These are phyloP conservation scores for Grapholita molesta DNA, from an alignment of 1,140 invertebrate genomes.

Conservation along the genomic window DNA sequence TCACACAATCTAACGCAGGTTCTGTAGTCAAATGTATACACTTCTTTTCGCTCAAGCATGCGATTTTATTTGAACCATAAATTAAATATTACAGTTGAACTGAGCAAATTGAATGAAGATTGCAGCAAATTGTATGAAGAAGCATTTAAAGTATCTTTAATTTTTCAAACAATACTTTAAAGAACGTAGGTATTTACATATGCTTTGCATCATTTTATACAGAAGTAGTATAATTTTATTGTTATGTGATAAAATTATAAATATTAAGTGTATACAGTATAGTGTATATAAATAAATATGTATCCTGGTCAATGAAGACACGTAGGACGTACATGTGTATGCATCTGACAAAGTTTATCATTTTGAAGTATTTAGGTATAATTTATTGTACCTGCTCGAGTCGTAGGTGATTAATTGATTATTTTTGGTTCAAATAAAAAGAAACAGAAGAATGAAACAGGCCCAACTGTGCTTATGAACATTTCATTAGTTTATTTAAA, in stretches of 20 bases:
- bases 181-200: no score
- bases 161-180: no score
- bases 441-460: constrained; percentile 10
- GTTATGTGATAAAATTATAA: no score
- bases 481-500: neutral
- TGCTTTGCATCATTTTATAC: no score
- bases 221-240: no score
- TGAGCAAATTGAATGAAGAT: neutral
- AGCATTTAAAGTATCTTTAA: no score
- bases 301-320: no score
- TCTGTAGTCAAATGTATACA: constrained; percentile 53
- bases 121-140: neutral
- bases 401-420: neutral
- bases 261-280: no score
- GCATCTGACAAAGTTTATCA: no score
- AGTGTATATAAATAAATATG: no score
- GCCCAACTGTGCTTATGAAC: neutral
- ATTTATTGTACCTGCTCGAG: neutral
- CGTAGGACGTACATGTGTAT: no score
- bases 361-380: no score
- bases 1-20: constrained; percentile 59
- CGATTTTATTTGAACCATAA: constrained; percentile 63
- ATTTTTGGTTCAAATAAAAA: constrained; percentile 18
- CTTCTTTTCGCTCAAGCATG: constrained; percentile 75
- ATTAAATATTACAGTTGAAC: neutral